Evolutionary conservation across 2,888 invertebrate genomes (phyloP), one percentile per base, ranked within the genome.

Genomic region (Embidobia sp.): DNA sequence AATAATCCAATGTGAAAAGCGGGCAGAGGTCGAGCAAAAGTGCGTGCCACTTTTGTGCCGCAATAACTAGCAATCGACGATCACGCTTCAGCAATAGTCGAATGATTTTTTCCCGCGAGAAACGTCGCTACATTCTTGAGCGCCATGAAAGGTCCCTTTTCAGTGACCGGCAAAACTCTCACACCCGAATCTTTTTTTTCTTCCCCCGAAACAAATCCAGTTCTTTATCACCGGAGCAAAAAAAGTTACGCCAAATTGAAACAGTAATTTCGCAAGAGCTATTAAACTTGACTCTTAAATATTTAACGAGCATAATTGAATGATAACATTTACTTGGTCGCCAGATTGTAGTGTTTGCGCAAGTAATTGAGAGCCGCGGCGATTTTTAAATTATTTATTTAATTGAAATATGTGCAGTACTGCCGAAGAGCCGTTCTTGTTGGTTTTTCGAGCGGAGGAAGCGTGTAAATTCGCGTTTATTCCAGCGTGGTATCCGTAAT

Each of bases 381-480:
- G 16, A 37, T 53, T 46, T 37, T 35, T 55, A 53, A 55, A 67
- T 67, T 67, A 29, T 55, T 44, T 46, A 55, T 55, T 57, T 67
- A 57, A 67, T 67, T 57, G 29, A 67, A 48, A 48, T 37, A 46
- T 35, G 6, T 13, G 29, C 11, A 15, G 11, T 53, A 29, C 29
- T 18, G 18, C 40, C 51, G 35, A 18, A 11, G 22, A 26, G 26
- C 40, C 37, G 6, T 35, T n/a, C 8, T 48, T 59, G 44, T 70
- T 33, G 49, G 35, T 51, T 49, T 69, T 59, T 42, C 57, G 19
- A 40, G 10, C 31, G 18, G 55, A 22, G 3, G 13, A 44, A 53
- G 51, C 69, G 59, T 59, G 59, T 57, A 69, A 59, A 69, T 69
- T 51, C 48, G 51, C 37, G 18, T 69, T 69, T 57, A 61, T 46